phyloP scores from a whole-genome alignment of 2,888 invertebrate genomes.

The Drosophila picticornis region DNA sequence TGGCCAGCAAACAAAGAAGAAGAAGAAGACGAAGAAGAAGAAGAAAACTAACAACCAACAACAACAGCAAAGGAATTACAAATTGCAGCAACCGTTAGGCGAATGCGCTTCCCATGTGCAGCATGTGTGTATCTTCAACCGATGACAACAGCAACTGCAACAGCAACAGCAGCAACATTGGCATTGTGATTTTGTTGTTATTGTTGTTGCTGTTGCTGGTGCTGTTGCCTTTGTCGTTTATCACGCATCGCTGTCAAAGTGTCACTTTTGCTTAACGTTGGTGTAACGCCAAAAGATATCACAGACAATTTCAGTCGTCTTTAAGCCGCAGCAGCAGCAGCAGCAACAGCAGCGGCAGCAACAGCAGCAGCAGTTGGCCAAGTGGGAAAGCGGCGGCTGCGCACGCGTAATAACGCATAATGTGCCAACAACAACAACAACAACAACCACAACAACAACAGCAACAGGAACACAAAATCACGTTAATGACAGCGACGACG shows the following conservation, averaged over 20 bases:
- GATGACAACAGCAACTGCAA: slow-evolving; percentile 15
- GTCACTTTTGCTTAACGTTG: slow-evolving; percentile 81
- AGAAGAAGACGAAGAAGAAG: neutral
- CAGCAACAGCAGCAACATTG: slow-evolving; percentile 21
- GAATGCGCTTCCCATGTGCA: slow-evolving; percentile 31
- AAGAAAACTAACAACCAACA: slow-evolving; percentile 1
- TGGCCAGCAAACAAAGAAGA: neutral
- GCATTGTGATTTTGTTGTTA: slow-evolving; percentile 7
- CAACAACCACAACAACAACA: slow-evolving; percentile 39
- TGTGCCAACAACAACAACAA: slow-evolving; percentile 55
- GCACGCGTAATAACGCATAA: slow-evolving; percentile 77
- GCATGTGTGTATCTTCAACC: slow-evolving; percentile 13
- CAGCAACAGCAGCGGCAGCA: neutral
- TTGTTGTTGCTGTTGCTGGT: slow-evolving; percentile 9
- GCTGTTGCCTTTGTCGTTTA: slow-evolving; percentile 76
- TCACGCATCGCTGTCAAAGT: slow-evolving; percentile 84
- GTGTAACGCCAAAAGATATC: slow-evolving; percentile 70
- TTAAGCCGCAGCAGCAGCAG: neutral
- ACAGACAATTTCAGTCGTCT: slow-evolving; percentile 48
- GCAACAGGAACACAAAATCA: slow-evolving; percentile 48
- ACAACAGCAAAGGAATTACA: slow-evolving; percentile 38
- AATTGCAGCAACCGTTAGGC: slow-evolving; percentile 57
- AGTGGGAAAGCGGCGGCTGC: slow-evolving; percentile 44
- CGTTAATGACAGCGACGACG: slow-evolving; percentile 77
- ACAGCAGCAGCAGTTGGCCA: slow-evolving; percentile 15